Conservation (phyloP, 2,113 vertebrate species). For the Spilogale gracilis region DNA sequence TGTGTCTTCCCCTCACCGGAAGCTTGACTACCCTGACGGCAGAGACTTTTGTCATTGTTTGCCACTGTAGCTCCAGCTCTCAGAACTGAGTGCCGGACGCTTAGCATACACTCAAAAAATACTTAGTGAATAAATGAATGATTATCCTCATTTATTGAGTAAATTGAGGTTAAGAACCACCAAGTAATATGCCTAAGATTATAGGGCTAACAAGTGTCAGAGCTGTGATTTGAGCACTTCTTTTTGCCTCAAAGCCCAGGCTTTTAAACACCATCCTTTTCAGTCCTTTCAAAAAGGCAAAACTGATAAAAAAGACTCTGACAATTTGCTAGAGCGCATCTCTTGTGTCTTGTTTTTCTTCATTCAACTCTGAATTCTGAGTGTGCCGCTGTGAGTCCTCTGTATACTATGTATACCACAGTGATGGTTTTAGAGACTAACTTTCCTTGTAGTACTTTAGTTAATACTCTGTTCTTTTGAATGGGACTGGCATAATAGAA, state of each 20-base stretch:
- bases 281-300: background rate
- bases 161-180: background rate
- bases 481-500: background rate
- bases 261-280: background rate
- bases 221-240: background rate
- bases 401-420: accelerated
- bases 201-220: background rate
- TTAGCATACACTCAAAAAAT: background rate
- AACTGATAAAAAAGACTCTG: background rate
- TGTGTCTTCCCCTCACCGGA: background rate
- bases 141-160: background rate
- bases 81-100: background rate
- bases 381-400: background rate
- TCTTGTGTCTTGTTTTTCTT: background rate
- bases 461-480: background rate
- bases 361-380: background rate
- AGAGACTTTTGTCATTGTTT: background rate
- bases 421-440: background rate
- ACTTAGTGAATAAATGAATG: background rate
- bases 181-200: background rate
- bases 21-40: background rate
- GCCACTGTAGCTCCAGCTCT: background rate
- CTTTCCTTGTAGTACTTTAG: background rate
- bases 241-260: background rate
- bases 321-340: background rate